Percentiles rank a stretch among this genome's conserved stretches.
phyloP scores from a whole-genome alignment of 2,888 invertebrate genomes.

The Hoplodrina blanda region DNA sequence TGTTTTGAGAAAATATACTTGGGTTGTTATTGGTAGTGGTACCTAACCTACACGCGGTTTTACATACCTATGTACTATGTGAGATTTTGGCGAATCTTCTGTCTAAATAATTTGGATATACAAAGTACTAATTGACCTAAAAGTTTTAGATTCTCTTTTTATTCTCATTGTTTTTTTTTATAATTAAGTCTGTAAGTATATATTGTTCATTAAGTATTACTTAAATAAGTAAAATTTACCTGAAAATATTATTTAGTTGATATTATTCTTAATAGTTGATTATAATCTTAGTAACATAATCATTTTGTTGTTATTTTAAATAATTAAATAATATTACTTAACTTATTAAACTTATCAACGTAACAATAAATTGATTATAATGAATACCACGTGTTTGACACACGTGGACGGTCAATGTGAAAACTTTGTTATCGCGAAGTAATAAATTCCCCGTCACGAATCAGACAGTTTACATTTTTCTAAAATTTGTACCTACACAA shows the following conservation, averaged over 20 bases:
- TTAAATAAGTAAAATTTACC: too few species aligned
- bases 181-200: too few species aligned
- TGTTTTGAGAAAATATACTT: slow-evolving; percentile 59
- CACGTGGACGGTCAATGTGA: slow-evolving; percentile 3
- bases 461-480: neutral
- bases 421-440: slow-evolving; percentile 9
- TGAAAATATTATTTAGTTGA: neutral
- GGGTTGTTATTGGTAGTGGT: slow-evolving; percentile 21
- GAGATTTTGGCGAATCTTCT: neutral
- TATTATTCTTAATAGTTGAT: neutral
- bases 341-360: neutral
- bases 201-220: too few species aligned
- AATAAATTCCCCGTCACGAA: slow-evolving; percentile 1
- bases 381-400: neutral
- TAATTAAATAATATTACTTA: neutral
- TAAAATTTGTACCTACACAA: slow-evolving; percentile 2
- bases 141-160: too few species aligned
- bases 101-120: neutral
- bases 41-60: neutral
- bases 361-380: neutral
- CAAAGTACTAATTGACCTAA: neutral
- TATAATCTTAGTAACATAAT: too few species aligned
- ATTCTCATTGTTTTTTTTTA: too few species aligned
- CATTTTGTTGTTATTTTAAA: neutral
- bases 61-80: neutral